phyloP scores from a whole-genome alignment of 2,888 invertebrate species.

The Cylloceria caligata region DNA sequence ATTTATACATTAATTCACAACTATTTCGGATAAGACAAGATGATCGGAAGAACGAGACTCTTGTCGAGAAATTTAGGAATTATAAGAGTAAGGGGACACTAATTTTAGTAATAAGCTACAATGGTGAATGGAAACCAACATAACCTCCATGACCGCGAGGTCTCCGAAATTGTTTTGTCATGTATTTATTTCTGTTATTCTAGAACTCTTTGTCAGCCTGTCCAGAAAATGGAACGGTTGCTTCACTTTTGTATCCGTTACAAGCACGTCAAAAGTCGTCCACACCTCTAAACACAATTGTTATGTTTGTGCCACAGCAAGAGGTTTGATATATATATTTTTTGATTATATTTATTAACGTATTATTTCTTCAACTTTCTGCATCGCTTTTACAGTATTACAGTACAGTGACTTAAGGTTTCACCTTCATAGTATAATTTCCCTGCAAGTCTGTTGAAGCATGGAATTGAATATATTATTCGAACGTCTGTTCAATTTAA shows the following conservation, averaged over 20 bases:
- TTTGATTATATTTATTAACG: too few species aligned
- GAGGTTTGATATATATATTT: slow-evolving; percentile 92
- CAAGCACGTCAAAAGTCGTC: slow-evolving; percentile 85
- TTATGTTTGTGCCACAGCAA: slow-evolving; percentile 99
- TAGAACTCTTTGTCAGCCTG: slow-evolving; percentile 70
- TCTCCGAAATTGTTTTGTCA: slow-evolving; percentile 15
- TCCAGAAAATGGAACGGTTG: slow-evolving; percentile 66
- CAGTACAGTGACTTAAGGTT: too few species aligned
- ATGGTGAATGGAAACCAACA: background rate
- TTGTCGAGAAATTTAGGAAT: slow-evolving; percentile 73
- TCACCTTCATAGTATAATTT: too few species aligned
- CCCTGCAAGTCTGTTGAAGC: too few species aligned
- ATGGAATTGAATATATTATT: too few species aligned
- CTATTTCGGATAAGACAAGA: slow-evolving; percentile 34
- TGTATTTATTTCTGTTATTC: slow-evolving; percentile 53
- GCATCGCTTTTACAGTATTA: too few species aligned
- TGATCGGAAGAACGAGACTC: slow-evolving; percentile 71
- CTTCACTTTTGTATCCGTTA: slow-evolving; percentile 66
- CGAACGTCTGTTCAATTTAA: too few species aligned
- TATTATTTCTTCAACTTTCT: too few species aligned
- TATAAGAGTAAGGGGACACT: slow-evolving; percentile 71
- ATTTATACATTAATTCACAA: background rate
- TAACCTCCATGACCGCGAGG: slow-evolving; percentile 17
- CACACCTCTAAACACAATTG: slow-evolving; percentile 95
- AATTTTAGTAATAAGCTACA: background rate